Percentiles rank a stretch among this genome's conserved stretches.
These are phyloP conservation scores for Ennomos quercinarius DNA, from an alignment of 2,888 invertebrate genomes.

Conservation along the genomic window DNA sequence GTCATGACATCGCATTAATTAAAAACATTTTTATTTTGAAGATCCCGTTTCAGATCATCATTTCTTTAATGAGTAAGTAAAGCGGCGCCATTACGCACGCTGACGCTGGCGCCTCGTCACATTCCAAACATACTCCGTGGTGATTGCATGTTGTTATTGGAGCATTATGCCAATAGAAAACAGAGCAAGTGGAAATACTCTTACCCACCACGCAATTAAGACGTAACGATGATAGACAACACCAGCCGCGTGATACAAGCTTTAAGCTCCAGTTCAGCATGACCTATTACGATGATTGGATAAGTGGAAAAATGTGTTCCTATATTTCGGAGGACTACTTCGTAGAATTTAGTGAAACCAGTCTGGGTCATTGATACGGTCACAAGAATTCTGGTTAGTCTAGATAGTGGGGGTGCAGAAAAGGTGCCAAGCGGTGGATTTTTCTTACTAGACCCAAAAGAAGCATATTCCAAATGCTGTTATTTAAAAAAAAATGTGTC, in stretches of 20 bases:
- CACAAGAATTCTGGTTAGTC: conserved; percentile 21
- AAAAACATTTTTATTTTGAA: conserved; percentile 24
- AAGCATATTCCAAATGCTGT: no score
- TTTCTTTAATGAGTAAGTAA: conserved; percentile 16
- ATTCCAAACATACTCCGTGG: conserved; percentile 29
- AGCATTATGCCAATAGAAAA: conserved; percentile 34
- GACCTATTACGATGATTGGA: conserved; percentile 41
- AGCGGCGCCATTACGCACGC: conserved; percentile 16
- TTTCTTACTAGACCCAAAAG: not conserved
- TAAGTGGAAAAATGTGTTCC: conserved; percentile 35
- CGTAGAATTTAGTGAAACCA: conserved; percentile 18
- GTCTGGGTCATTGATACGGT: conserved; percentile 30
- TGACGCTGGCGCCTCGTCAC: conserved; percentile 17
- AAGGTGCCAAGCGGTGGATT: conserved; percentile 2
- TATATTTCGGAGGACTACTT: conserved; percentile 14
- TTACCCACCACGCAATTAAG: conserved; percentile 32
- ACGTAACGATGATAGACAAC: conserved; percentile 40
- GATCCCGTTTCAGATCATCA: conserved; percentile 14
- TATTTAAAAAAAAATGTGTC: no score
- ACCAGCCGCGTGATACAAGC: conserved; percentile 39
- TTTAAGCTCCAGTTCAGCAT: conserved; percentile 36
- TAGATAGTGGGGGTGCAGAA: conserved; percentile 8
- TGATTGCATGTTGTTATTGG: conserved; percentile 22
- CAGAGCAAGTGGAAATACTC: conserved; percentile 31
- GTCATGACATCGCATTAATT: conserved; percentile 14